Conservation (phyloP, 2,113 vertebrate species). For the Panthera leo region DNA sequence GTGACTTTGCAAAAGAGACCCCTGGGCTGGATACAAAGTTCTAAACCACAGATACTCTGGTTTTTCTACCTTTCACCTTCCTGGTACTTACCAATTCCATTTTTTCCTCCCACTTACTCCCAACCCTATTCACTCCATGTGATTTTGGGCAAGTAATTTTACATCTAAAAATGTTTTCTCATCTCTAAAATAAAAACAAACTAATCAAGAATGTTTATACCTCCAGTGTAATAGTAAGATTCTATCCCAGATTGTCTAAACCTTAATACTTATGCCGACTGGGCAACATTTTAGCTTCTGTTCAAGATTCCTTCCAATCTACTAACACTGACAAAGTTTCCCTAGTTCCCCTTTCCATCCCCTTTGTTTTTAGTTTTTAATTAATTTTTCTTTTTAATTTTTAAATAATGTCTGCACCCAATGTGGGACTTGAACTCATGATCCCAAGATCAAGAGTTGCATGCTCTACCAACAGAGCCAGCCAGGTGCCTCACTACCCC, state of each 20-base stretch:
- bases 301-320: not conserved
- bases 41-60: not conserved
- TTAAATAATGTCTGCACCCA: not conserved
- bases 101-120: not conserved
- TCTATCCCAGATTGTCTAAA: not conserved
- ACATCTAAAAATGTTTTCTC: not conserved
- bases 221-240: not conserved
- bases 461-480: not conserved
- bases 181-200: conserved; percentile 21
- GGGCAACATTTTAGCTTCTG: not conserved
- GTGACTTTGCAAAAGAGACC: not conserved
- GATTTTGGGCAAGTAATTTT: conserved; percentile 22
- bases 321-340: not conserved
- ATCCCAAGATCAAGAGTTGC: not conserved
- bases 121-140: not conserved
- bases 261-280: not conserved
- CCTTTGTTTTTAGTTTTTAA: not conserved
- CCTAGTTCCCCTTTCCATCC: not conserved
- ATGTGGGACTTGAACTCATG: not conserved
- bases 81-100: not conserved
- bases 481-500: not conserved
- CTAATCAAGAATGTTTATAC: not conserved
- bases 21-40: not conserved
- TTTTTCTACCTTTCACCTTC: not conserved
- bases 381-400: not conserved